Base-by-base conservation (phyloP, 2,888 invertebrate species). In the Mesochorus sp. region DNA sequence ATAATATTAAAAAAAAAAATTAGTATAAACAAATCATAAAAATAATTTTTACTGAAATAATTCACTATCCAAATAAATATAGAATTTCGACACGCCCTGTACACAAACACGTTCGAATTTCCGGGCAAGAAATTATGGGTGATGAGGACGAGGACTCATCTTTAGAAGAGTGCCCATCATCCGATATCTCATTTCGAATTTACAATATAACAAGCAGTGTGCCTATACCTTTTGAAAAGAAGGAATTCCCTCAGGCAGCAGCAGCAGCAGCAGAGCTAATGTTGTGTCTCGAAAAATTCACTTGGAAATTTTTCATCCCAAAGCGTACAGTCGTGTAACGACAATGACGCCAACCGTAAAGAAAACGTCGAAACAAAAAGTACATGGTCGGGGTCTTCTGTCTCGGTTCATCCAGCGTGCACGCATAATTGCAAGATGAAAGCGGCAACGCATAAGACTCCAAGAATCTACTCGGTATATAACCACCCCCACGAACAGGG, bases 381-480 rank as follows among this genome's bases (percentile, higher is more conserved):
- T 53, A 77, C 17, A 14, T 71, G 70, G 75, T 51, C 2, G 21
- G 14, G 53, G 59, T 37, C 74, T 42, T 61, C 74, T 59, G 34
- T 66, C 55, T 28, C 47, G 37, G 66, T 74, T 57, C 24, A 51
- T 44, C 44, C 68, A 66, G 74, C n/a, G n/a, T 59, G 70, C 42
- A 62, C 59, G 75, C 73, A 80, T 84, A 84, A 85, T 85, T 85
- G 81, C 81, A 81, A 84, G 83, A 79, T 82, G 79, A 76, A 62
- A 61, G 59, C 44, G 59, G 59, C 74, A 55, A 37, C 62, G 57
- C 59, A 57, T 49, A 76, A 72, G 44, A 71, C 53, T 80, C 14
- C 51, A 64, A 34, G 39, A 53, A 73, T 72, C 78, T 79, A 44
- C 73, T 67, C 55, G 74, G 76, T 49, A 34, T 71, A 70, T 31